Conservation (phyloP, 2,797 vertebrate genomes). For the Gymnocypris eckloni region DNA sequence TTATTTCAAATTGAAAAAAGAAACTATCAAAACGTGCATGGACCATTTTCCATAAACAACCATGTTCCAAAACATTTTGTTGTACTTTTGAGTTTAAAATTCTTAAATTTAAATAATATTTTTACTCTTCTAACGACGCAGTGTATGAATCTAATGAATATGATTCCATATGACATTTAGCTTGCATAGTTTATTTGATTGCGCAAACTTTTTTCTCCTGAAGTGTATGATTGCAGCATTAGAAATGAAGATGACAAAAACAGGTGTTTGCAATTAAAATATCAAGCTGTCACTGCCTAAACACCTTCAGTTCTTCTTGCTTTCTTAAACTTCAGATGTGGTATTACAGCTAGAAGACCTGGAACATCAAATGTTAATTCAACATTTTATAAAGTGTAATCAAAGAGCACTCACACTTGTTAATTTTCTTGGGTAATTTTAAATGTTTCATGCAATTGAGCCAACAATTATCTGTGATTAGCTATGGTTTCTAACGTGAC, state of each 20-base stretch:
- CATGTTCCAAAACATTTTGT: no score
- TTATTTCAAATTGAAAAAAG: no score
- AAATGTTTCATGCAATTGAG: slow-evolving; percentile 74
- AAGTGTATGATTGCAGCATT: slow-evolving; percentile 60
- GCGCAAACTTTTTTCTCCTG: slow-evolving; percentile 46
- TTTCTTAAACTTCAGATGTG: slow-evolving; percentile 26
- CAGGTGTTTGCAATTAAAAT: slow-evolving; percentile 77
- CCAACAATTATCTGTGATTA: slow-evolving; percentile 81
- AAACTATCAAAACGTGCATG: no score
- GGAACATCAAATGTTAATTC: slow-evolving; percentile 51
- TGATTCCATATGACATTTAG: no score
- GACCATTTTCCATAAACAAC: no score
- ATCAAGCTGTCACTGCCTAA: slow-evolving; percentile 65
- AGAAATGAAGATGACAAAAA: slow-evolving; percentile 64
- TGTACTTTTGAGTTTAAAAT: no score
- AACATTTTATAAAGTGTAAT: slow-evolving; percentile 55
- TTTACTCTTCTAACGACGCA: no score
- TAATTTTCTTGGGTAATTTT: slow-evolving; percentile 70
- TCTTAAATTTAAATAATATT: no score
- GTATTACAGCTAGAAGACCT: slow-evolving; percentile 30
- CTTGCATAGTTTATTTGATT: not conserved
- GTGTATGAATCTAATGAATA: no score
- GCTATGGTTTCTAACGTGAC: slow-evolving; percentile 76
- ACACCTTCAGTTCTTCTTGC: slow-evolving; percentile 60
- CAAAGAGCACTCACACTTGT: slow-evolving; percentile 51